Percentiles rank a stretch among this genome's conserved stretches.
phyloP scores from a whole-genome alignment of 2,888 invertebrate genomes.

The Margaritifera margaritifera region DNA sequence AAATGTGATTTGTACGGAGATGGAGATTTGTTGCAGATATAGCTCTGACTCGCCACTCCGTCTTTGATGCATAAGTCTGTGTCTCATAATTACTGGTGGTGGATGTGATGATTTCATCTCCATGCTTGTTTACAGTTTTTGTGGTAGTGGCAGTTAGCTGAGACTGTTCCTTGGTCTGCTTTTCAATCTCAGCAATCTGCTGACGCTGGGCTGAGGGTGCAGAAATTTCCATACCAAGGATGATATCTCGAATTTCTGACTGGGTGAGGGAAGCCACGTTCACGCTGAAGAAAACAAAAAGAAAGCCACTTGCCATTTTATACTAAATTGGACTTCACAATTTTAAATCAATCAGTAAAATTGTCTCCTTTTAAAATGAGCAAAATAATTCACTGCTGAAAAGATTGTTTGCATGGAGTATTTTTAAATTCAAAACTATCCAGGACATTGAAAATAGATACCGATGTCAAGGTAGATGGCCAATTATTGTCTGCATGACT shows the following conservation, averaged over 20 bases:
- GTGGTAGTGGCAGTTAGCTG: conserved; percentile 99
- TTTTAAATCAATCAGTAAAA: too few species aligned
- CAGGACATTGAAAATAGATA: too few species aligned
- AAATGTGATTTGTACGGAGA: conserved; percentile 98
- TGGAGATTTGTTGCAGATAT: conserved; percentile 98
- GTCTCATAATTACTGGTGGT: conserved; percentile 99
- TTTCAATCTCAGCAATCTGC: conserved; percentile 99
- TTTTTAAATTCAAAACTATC: too few species aligned
- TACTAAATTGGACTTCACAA: too few species aligned
- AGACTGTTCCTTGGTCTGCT: conserved; percentile 97
- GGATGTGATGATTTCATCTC: conserved; percentile 98
- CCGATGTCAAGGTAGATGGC: too few species aligned
- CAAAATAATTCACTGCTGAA: too few species aligned
- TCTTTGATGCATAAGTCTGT: conserved; percentile 97
- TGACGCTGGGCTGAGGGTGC: conserved; percentile 99
- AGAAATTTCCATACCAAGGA: conserved; percentile 99
- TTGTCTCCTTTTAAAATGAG: too few species aligned
- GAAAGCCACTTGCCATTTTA: too few species aligned
- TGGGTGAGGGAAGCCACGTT: conserved; percentile 99
- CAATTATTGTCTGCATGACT: too few species aligned
- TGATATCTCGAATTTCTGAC: conserved; percentile 99
- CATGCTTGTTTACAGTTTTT: conserved; percentile 98
- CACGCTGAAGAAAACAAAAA: conserved; percentile 78
- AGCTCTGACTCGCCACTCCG: conserved; percentile 97
- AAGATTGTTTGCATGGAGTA: too few species aligned